phyloP scores from a whole-genome alignment of 2,113 vertebrate species.

The Hippocampus abdominalis region DNA sequence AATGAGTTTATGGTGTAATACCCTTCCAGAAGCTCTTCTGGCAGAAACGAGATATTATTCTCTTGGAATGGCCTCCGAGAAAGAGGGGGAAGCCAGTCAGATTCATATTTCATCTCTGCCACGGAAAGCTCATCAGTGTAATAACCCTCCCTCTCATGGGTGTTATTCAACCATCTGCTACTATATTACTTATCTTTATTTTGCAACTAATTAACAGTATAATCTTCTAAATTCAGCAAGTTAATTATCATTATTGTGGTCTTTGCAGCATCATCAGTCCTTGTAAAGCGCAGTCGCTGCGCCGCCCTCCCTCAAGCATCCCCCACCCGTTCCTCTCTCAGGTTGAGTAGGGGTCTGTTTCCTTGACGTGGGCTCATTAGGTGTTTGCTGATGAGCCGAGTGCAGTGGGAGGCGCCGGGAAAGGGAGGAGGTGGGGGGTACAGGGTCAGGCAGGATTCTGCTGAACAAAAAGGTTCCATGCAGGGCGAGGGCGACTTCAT shows the following conservation, averaged over 20 bases:
- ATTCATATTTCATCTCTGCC: constrained; percentile 99
- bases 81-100: constrained; percentile 80
- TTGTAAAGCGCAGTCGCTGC: constrained; percentile 92
- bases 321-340: constrained; percentile 75
- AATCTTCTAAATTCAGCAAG: constrained; percentile 99
- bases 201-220: constrained; percentile 99
- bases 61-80: constrained; percentile 88
- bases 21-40: constrained; percentile 82
- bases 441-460: constrained; percentile 95
- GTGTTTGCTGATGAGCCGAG: constrained; percentile 94
- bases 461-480: constrained; percentile 95
- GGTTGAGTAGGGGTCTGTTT: constrained; percentile 84
- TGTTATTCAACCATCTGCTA: constrained; percentile 99
- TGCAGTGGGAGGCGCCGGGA: constrained; percentile 64
- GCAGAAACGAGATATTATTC: constrained; percentile 87
- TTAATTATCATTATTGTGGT: constrained; percentile 99
- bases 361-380: constrained; percentile 93
- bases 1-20: constrained; percentile 81
- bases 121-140: constrained; percentile 98
- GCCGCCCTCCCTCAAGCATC: constrained; percentile 31
- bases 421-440: constrained; percentile 74
- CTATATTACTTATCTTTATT: constrained; percentile 99
- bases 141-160: constrained; percentile 99
- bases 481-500: constrained; percentile 86
- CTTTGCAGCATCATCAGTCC: constrained; percentile 99